Evolutionary conservation across 2,797 vertebrate genomes (phyloP), one percentile per base, ranked within the genome.

Genomic region (Acipenser transmontanus): DNA sequence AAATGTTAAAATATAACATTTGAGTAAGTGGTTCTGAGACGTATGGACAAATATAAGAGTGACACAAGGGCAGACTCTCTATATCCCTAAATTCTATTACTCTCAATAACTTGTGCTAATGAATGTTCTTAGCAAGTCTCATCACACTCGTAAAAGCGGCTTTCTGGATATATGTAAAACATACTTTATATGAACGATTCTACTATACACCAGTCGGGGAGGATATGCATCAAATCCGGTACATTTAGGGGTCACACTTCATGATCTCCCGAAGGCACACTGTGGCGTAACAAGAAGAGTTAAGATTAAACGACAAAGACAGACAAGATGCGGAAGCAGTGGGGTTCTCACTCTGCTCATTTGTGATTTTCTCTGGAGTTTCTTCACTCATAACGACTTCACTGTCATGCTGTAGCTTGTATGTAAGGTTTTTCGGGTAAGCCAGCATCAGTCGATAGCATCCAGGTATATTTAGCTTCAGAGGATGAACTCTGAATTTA

Each of bases 201-300:
- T 34, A 34, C 34, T 34, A 34, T 4, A 34, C 34, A 34, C 34
- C 4, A 4, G 34, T 34, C 34, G 34, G 3, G 34, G 34, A 4
- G 34, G 34, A 34, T 4, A 34, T 34, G 34, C 4, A 34, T 34
- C 34, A 17, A 20, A 20, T 17, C n/a, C 8, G 14, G 9, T 7
- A 66, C 8, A 65, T 68, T 82, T 79, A 89, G 57, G 89, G 64
- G 1, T 87, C 76, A 64, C 79, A 84, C 73, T 91, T 91, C 89
- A 91, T 90, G 68, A 91, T 84, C 79, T 91, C 90, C 61, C 82
- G 77, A 50, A 91, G 80, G 73, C 84, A 90, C 57, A 85, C 70
- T 1, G 90, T 91, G 52, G 90, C 90, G 0, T 91, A 91, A 78
- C 88, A 90, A 0, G 90, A 90, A 73, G 86, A 77, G 51, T 88